These are phyloP conservation scores for Cosmorhoe ocellata DNA, from an alignment of 2,888 invertebrate genomes.

Conservation along the genomic window DNA sequence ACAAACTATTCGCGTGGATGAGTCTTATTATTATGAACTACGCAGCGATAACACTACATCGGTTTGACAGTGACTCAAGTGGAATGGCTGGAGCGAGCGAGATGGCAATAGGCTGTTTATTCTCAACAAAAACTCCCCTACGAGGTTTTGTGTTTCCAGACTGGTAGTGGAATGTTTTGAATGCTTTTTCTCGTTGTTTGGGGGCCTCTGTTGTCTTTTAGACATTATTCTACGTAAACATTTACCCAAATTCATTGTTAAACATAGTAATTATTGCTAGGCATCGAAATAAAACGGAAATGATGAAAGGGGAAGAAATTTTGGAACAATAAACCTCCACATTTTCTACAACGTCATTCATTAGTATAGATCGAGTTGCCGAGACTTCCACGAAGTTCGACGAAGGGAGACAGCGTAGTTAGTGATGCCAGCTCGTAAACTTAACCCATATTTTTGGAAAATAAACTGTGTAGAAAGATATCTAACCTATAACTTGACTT, in stretches of 20 bases:
- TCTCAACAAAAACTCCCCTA: conserved; percentile 47
- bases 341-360: conserved; percentile 52
- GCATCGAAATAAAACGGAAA: conserved; percentile 24
- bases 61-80: conserved; percentile 61
- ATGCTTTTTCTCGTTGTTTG: conserved; percentile 26
- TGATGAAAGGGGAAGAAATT: conserved; percentile 48
- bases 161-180: conserved; percentile 47
- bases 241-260: background rate
- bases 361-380: conserved; percentile 40
- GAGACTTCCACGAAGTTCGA: conserved; percentile 38
- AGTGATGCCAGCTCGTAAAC: conserved; percentile 49
- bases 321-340: conserved; percentile 78
- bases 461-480: too few species aligned
- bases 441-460: conserved; percentile 35
- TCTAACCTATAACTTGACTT: too few species aligned
- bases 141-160: conserved; percentile 77
- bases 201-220: conserved; percentile 1
- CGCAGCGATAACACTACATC: conserved; percentile 73
- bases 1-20: conserved; percentile 53
- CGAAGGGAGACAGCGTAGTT: conserved; percentile 41
- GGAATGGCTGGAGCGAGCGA: conserved; percentile 60
- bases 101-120: conserved; percentile 46
- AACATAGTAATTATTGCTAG: background rate
- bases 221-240: background rate
- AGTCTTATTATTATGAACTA: conserved; percentile 65